phyloP scores from a whole-genome alignment of 2,113 vertebrate species.

The Scytalopus superciliaris region DNA sequence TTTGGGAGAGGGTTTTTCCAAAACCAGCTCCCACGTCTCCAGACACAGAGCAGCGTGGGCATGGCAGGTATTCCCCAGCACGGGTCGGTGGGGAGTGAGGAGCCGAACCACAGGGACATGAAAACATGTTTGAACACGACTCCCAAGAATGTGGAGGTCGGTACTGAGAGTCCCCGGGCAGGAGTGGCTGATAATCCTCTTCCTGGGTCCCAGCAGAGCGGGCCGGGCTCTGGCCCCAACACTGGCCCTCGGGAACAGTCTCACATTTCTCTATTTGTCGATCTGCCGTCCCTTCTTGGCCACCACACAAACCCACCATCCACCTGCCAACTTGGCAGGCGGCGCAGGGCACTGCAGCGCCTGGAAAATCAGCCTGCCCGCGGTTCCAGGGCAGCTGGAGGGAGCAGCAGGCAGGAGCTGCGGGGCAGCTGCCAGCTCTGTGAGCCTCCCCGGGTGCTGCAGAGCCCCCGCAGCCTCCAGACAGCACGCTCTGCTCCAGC shows the following conservation, averaged over 20 bases:
- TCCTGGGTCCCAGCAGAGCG: background rate
- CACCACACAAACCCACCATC: background rate
- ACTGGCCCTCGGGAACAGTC: background rate
- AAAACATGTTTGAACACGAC: background rate
- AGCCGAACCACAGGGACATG: background rate
- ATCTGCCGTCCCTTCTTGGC: background rate
- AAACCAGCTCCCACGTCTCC: background rate
- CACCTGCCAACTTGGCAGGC: background rate
- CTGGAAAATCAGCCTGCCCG: background rate
- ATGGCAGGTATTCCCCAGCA: background rate
- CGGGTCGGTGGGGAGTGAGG: background rate
- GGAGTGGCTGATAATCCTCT: background rate
- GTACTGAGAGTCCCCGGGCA: background rate
- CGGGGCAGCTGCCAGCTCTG: background rate
- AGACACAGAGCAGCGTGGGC: background rate
- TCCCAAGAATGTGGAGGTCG: background rate
- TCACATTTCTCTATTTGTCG: background rate
- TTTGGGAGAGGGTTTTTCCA: background rate
- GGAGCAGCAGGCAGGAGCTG: background rate
- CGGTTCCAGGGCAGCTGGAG: conserved; percentile 11
- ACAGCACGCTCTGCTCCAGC: background rate
- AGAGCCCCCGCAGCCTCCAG: background rate
- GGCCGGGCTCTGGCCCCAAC: background rate
- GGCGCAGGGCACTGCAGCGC: background rate
- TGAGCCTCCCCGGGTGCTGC: background rate